phyloP scores from a whole-genome alignment of 2,113 vertebrate genomes.

The Pelusios castaneus region DNA sequence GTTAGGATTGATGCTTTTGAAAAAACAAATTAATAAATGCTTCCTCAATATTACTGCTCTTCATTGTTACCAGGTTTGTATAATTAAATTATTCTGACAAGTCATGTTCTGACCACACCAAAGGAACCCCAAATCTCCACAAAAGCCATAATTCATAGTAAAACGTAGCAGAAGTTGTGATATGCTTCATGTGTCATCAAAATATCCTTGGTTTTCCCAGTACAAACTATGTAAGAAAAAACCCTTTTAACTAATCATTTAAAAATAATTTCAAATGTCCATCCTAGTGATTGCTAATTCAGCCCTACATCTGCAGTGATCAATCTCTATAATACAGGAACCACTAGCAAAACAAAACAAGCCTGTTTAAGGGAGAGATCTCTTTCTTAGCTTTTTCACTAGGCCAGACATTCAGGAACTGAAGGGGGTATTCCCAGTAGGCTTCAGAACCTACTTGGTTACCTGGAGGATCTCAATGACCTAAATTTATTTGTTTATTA shows the following conservation, averaged over 20 bases:
- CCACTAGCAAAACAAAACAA: neutral
- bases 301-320: neutral
- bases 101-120: neutral
- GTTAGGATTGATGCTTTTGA: neutral
- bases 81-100: neutral
- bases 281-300: neutral
- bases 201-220: neutral
- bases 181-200: rapidly evolving
- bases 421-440: neutral
- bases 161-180: neutral
- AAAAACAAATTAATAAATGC: neutral
- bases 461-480: neutral
- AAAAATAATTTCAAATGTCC: neutral
- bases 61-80: neutral
- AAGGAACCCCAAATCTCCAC: neutral
- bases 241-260: neutral
- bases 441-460: neutral
- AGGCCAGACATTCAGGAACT: neutral
- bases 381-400: neutral
- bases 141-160: neutral
- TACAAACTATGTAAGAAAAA: neutral
- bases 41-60: neutral
- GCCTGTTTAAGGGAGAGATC: neutral
- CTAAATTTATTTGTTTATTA: neutral
- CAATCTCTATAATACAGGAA: neutral